These are phyloP conservation scores for Clanis bilineata DNA, from an alignment of 2,888 invertebrate genomes.

Conservation along the genomic window DNA sequence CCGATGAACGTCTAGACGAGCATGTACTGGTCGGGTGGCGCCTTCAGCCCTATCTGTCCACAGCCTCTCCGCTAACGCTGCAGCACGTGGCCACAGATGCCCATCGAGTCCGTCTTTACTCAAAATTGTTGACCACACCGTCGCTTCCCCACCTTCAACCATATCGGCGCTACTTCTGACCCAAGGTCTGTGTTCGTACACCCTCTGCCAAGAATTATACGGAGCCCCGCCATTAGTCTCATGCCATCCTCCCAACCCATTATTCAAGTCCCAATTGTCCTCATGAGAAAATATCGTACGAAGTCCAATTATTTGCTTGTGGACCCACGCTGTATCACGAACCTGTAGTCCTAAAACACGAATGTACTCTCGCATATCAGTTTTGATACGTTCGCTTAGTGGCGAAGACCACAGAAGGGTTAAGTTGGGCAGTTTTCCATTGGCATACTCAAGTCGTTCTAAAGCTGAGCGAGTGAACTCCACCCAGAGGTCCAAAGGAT, in stretches of 20 bases:
- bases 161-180: slow-evolving; percentile 56
- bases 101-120: slow-evolving; percentile 86
- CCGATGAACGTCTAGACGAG: slow-evolving; percentile 84
- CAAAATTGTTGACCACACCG: slow-evolving; percentile 90
- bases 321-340: slow-evolving; percentile 86
- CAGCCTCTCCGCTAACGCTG: slow-evolving; percentile 90
- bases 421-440: slow-evolving; percentile 59
- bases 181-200: slow-evolving; percentile 91
- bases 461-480: slow-evolving; percentile 85
- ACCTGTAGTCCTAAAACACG: slow-evolving; percentile 65
- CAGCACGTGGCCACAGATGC: slow-evolving; percentile 90
- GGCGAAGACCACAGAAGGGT: slow-evolving; percentile 58
- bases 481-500: slow-evolving; percentile 87
- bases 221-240: slow-evolving; percentile 89
- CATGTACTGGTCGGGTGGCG: slow-evolving; percentile 80
- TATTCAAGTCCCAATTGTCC: slow-evolving; percentile 92
- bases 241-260: slow-evolving; percentile 90
- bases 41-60: slow-evolving; percentile 84
- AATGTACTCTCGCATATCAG: slow-evolving; percentile 47
- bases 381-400: slow-evolving; percentile 47
- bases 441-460: slow-evolving; percentile 79
- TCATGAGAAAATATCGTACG: slow-evolving; percentile 90
- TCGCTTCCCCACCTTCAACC: slow-evolving; percentile 88
- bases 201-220: slow-evolving; percentile 91
- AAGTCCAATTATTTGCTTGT: slow-evolving; percentile 77